Base-by-base conservation (phyloP, 2,797 vertebrate species). In the Lepidocolaptes lacrymiger region DNA sequence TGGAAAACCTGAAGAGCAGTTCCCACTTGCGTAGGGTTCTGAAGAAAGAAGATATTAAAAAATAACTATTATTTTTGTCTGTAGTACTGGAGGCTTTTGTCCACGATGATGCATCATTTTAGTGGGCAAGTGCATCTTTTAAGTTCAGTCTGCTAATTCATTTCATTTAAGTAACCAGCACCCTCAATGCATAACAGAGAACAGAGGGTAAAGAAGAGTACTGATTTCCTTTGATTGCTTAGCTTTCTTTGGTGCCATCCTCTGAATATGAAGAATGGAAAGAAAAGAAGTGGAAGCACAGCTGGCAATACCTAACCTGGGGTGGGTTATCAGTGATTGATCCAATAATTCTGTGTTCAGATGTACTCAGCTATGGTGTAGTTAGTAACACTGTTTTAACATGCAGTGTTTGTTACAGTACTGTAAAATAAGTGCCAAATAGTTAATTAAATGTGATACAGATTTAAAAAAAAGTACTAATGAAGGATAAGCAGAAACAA, bases 1-100 rank as follows among this genome's bases (percentile, higher is more conserved):
- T 99, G 98, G 96, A 99, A 99, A 91, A 99, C 99, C 97, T 99
- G 99, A 92, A 99, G 98, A 48, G 99, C 99, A 6, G 99, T 99
- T 85, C 99, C 99, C 3, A 99, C 99, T 97, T 99, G 99, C 72
- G 99, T 99, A 32, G 99, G 99, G 96, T 99, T 99, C 99, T 99
- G 97, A 58, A 63, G 39, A 58, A 89, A 88, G 75, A 84, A 77
- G 51, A 80, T 54, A 82, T 49, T 37, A 1, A 84, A 71, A 95
- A 94, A 69, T 14, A 80, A 52, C 14, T 7, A 86, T 44, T 64
- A 87, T 9, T 27, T 89, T 85, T 44, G 89, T 63, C 28, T 52
- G 41, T 32, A 36, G 22, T 76, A 54, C 1, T 61, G 24, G 14
- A 4, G 2, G 44, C 44, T 32, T 86, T 91, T 46, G 43, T 19